Evolutionary conservation across 1,140 invertebrate genomes (phyloP).

Genomic region (Cephus cinctus): DNA sequence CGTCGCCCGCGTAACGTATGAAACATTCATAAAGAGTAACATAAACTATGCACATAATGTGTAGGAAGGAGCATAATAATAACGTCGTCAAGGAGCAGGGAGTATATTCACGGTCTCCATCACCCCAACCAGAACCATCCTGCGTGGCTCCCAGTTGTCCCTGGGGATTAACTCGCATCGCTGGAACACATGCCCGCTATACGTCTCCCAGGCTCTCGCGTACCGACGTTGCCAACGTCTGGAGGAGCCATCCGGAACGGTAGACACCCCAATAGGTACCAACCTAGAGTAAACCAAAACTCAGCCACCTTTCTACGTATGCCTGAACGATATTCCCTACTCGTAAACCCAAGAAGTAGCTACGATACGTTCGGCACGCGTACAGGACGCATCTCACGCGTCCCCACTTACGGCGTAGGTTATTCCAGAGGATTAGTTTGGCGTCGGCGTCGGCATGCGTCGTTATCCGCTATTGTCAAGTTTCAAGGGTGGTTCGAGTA

Average conservation of each 20-base stretch:
- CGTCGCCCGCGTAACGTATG: constrained; percentile 6
- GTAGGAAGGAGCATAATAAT: constrained; percentile 31
- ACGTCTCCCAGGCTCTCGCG: constrained; percentile 33
- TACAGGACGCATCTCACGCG: too few species aligned
- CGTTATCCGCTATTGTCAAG: too few species aligned
- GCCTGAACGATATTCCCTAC: neutral
- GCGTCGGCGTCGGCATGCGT: too few species aligned
- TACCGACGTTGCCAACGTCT: too few species aligned
- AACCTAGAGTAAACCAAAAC: too few species aligned
- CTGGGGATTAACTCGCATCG: constrained; percentile 34
- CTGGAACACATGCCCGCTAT: constrained; percentile 28
- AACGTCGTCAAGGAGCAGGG: constrained; percentile 31
- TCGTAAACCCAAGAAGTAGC: neutral
- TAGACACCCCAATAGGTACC: too few species aligned
- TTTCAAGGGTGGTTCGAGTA: too few species aligned
- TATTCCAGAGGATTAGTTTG: too few species aligned
- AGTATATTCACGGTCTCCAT: constrained; percentile 24
- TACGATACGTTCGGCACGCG: neutral
- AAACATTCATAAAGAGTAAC: constrained; percentile 27
- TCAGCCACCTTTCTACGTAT: neutral
- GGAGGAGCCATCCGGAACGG: constrained; percentile 34
- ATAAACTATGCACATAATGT: constrained; percentile 36
- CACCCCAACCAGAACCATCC: constrained; percentile 26
- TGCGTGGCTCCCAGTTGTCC: constrained; percentile 30
- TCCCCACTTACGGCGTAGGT: too few species aligned